Percentiles rank a stretch among this genome's conserved stretches.
Conservation (phyloP, 2,113 vertebrate species). For the Siphamia tubifer region DNA sequence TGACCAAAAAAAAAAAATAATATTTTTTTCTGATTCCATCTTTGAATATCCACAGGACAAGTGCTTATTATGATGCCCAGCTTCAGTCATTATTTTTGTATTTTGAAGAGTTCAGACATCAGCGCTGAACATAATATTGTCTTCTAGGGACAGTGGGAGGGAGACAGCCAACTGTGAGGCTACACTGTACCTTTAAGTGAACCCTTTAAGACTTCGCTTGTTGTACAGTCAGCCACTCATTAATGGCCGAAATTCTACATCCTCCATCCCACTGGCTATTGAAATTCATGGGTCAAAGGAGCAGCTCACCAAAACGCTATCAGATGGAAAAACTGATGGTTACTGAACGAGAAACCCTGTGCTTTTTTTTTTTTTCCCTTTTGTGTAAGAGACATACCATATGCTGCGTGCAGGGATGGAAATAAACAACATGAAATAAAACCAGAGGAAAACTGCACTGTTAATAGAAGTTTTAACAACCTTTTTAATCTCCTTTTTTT, state of each 20-base stretch:
- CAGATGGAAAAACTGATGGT: background rate
- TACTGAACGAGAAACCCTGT: background rate
- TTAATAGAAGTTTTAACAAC: too few relatives aligned
- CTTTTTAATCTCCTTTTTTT: too few relatives aligned
- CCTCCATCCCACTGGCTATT: conserved; percentile 23
- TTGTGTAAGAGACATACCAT: background rate
- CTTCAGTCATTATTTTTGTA: background rate
- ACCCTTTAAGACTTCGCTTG: conserved; percentile 6
- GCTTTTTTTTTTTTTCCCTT: background rate
- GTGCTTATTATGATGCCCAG: background rate
- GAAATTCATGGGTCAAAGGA: conserved; percentile 30
- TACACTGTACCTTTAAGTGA: conserved; percentile 15
- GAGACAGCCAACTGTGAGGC: background rate
- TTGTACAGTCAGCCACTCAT: conserved; percentile 18
- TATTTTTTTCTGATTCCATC: background rate
- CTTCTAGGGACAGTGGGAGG: too few relatives aligned
- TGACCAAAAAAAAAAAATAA: too few relatives aligned
- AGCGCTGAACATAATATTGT: background rate
- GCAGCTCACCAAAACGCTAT: conserved; percentile 28
- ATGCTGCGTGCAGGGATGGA: background rate
- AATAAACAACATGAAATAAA: background rate
- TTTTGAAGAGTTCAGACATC: background rate
- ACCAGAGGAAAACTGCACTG: too few relatives aligned
- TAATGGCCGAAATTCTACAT: conserved; percentile 5
- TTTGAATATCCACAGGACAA: background rate